Evolutionary conservation across 2,888 invertebrate genomes (phyloP), one percentile per base, ranked within the genome.

Genomic region (Antitype chi): DNA sequence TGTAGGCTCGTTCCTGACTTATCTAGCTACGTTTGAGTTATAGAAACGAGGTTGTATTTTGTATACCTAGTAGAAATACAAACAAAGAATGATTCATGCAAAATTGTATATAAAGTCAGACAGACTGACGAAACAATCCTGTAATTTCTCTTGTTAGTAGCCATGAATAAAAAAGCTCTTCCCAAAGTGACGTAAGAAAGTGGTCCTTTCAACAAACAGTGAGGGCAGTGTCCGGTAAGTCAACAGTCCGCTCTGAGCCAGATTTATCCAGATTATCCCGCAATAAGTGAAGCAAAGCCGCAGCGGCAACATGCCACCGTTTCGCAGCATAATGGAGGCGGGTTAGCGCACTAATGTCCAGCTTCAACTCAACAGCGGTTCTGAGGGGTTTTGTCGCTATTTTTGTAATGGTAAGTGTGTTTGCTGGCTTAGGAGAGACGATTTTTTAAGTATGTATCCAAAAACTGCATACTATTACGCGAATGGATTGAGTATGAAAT

Each of bases 241-340:
- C 86, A 83, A 78, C 86, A 86, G 83, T 68, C 83, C 69, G 63
- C 1, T 52, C 81, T 85, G 85, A 86, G 79, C 86, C 83, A 70
- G 84, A 74, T 82, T 81, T 74, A 82, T 78, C 82, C 86, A 82
- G 83, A 83, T 84, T 83, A 84, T 84, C 84, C 86, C 74, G 62
- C 84, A 86, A 86, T 86, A 76, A 84, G 85, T 85, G 82, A 70
- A 74, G 70, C 66, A 76, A 84, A 85, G 85, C 84, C 85, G 59
- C 38, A 47, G 69, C 38, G 72, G 80, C 74, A 77, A 86, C 85
- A 80, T 52, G 32, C 64, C 75, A 49, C 20, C 86, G 69, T 32
- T 49, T 20, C 63, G 32, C 64, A 32, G 74, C 87, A 74, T 87
- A 87, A 85, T 85, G 82, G 81, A 38, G 70, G 47, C 66, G 85